These are phyloP conservation scores for Rhinoraja longicauda DNA, from an alignment of 2,797 vertebrate genomes.

Conservation along the genomic window DNA sequence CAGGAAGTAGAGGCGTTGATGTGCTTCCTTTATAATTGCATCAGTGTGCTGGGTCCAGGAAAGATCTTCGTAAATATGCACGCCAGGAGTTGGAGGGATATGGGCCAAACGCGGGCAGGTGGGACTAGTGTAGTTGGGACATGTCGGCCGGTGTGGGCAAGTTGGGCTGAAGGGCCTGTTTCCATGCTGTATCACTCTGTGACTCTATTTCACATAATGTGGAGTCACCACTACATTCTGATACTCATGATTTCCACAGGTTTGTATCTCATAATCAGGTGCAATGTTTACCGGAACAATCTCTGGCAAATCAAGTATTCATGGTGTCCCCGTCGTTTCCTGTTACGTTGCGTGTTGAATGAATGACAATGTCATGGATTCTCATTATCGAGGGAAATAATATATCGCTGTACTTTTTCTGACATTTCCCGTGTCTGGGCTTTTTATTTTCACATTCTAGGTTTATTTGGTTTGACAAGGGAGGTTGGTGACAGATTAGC, in stretches of 20 bases:
- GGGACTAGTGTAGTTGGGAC: too few relatives aligned
- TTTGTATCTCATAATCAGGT: background rate
- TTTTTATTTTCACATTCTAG: background rate
- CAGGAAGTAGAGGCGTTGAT: too few relatives aligned
- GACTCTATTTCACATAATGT: background rate
- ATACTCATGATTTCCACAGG: background rate
- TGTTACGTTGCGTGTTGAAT: background rate
- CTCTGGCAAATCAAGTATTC: background rate
- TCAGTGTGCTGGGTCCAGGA: too few relatives aligned
- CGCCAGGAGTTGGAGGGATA: too few relatives aligned
- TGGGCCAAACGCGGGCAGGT: too few relatives aligned
- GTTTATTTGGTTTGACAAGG: background rate
- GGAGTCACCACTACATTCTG: background rate
- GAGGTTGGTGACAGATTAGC: background rate
- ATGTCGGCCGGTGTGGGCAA: too few relatives aligned
- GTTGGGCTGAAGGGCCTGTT: too few relatives aligned
- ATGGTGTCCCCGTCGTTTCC: too few relatives aligned
- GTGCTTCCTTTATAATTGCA: too few relatives aligned
- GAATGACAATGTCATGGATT: background rate
- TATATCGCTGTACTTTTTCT: background rate
- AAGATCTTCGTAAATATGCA: too few relatives aligned
- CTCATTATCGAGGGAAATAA: constrained; percentile 6
- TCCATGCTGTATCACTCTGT: too few relatives aligned
- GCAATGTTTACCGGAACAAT: background rate
- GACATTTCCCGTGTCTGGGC: background rate